Percentiles rank a stretch among this genome's conserved stretches.
phyloP scores from a whole-genome alignment of 2,113 vertebrate species.

The Orientallactaga bullata region DNA sequence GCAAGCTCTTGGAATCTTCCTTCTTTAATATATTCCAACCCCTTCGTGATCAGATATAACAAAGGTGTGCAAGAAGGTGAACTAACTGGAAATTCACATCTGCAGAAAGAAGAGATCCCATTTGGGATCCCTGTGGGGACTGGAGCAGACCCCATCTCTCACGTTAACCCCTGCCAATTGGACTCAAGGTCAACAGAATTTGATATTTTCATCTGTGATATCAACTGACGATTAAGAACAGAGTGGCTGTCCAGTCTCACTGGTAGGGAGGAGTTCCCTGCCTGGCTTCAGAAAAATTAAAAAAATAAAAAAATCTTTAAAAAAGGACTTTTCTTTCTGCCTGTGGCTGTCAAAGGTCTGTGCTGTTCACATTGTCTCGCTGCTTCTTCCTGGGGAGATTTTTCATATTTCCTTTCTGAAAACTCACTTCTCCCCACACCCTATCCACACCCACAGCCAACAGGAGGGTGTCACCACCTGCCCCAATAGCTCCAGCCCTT shows the following conservation, averaged over 20 bases:
- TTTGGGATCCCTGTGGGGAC: neutral
- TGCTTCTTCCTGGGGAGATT: neutral
- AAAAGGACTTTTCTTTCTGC: too few relatives aligned
- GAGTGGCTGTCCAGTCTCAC: too few relatives aligned
- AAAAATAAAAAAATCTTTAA: too few relatives aligned
- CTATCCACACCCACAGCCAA: too few relatives aligned
- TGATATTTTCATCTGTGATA: neutral
- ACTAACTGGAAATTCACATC: neutral
- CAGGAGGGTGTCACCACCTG: neutral
- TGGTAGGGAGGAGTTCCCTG: too few relatives aligned
- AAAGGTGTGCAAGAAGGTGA: neutral
- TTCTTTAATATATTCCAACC: neutral
- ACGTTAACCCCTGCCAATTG: neutral
- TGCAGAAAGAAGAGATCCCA: neutral
- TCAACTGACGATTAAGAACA: neutral
- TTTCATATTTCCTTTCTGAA: neutral
- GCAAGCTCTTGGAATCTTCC: neutral
- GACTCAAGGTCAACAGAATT: fast-evolving
- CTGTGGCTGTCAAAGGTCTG: neutral
- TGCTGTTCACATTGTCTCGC: fast-evolving
- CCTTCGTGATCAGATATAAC: neutral
- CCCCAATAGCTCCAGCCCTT: neutral
- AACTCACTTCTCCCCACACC: neutral
- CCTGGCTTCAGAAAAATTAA: too few relatives aligned
- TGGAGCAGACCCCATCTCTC: fast-evolving